Evolutionary conservation across 2,888 invertebrate genomes (phyloP).

Genomic region (Lithophane leautieri): DNA sequence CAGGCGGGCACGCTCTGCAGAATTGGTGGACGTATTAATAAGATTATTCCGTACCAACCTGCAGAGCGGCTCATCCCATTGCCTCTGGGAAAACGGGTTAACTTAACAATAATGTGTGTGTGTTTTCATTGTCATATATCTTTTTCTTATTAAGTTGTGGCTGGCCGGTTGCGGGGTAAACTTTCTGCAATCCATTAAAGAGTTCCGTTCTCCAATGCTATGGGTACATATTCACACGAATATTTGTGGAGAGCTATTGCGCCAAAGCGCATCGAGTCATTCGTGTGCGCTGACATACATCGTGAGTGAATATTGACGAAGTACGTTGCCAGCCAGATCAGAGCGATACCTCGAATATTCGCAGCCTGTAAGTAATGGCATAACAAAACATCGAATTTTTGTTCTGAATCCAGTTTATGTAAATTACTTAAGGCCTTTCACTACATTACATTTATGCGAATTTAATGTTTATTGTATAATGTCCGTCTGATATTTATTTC

Average conservation of each 20-base stretch:
- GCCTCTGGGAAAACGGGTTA: too few relatives aligned
- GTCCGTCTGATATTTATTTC: background rate
- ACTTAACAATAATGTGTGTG: too few relatives aligned
- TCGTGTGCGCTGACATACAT: constrained; percentile 1
- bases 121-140: background rate
- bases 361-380: too few relatives aligned
- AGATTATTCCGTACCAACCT: too few relatives aligned
- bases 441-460: background rate
- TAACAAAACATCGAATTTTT: background rate
- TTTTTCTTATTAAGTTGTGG: background rate
- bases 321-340: background rate
- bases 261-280: background rate
- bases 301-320: background rate
- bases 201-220: too few relatives aligned
- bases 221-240: constrained; percentile 1
- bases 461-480: too few relatives aligned
- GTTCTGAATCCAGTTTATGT: background rate
- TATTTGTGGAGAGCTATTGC: background rate
- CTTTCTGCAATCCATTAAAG: background rate
- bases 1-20: too few relatives aligned
- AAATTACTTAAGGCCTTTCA: background rate
- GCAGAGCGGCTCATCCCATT: too few relatives aligned
- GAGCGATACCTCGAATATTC: background rate
- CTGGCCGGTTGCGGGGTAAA: background rate
- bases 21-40: too few relatives aligned